phyloP scores from a whole-genome alignment of 1,140 invertebrate species.

The Acromyrmex heyeri region DNA sequence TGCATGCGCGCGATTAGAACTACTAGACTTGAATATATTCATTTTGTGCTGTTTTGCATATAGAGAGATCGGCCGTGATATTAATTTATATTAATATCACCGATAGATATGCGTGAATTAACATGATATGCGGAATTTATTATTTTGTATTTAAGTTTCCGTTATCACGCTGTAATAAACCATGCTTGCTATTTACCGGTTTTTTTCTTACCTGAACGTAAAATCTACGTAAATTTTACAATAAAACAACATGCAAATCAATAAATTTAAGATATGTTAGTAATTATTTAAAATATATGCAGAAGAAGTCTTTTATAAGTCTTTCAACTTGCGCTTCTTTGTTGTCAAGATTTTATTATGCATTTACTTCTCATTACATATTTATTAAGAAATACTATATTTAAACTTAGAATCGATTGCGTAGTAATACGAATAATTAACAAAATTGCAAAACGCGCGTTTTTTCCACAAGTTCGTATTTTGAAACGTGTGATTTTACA shows the following conservation, averaged over 20 bases:
- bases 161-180: constrained; percentile 12
- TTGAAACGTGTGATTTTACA: background rate
- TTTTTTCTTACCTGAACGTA: background rate
- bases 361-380: constrained; percentile 5
- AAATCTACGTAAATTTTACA: background rate
- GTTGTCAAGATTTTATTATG: background rate
- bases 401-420: background rate
- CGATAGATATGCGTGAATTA: constrained; percentile 11
- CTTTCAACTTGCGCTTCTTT: background rate
- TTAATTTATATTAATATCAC: constrained; percentile 5
- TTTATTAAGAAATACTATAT: constrained; percentile 10
- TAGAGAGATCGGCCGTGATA: constrained; percentile 7
- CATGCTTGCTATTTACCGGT: too few species aligned
- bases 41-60: background rate
- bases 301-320: background rate
- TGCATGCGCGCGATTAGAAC: background rate
- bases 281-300: constrained; percentile 4
- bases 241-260: background rate
- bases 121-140: background rate
- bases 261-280: background rate
- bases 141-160: background rate
- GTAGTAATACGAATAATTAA: constrained; percentile 1
- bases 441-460: background rate
- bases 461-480: background rate
- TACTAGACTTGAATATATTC: background rate